Conservation (phyloP, 2,113 vertebrate species). For the Archocentrus centrarchus region DNA sequence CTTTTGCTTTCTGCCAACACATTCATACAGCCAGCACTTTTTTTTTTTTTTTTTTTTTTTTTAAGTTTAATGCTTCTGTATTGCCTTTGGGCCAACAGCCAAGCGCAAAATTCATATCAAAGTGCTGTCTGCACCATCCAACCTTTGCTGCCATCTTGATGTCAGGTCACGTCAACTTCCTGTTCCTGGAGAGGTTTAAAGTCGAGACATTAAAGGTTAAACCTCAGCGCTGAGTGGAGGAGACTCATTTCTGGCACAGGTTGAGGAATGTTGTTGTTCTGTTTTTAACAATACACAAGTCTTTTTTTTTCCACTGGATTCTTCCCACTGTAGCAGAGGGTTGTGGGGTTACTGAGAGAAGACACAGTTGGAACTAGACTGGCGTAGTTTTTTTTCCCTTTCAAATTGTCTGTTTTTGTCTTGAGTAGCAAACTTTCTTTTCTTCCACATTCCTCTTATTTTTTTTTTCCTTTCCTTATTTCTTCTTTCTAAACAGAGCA, state of each 20-base stretch:
- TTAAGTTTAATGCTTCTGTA: constrained; percentile 30
- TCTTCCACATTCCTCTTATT: not conserved
- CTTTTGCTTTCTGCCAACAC: constrained; percentile 39
- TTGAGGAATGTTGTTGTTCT: not conserved
- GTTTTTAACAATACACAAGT: constrained; percentile 13
- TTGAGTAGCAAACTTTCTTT: not conserved
- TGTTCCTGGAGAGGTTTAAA: constrained; percentile 76
- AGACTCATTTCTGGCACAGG: not conserved
- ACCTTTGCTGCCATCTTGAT: constrained; percentile 85
- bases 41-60: constrained; percentile 5
- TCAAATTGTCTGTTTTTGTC: too few relatives aligned
- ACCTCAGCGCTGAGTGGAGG: not conserved
- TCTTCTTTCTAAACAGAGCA: not conserved
- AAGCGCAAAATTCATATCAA: constrained; percentile 70
- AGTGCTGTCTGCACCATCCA: constrained; percentile 70
- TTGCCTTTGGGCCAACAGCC: constrained; percentile 69
- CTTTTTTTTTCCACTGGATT: not conserved
- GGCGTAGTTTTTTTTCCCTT: not conserved
- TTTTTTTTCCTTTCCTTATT: not conserved
- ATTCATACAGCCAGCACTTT: constrained; percentile 45
- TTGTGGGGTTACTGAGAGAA: not conserved
- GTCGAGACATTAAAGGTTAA: constrained; percentile 65
- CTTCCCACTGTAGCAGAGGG: not conserved
- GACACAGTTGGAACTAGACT: not conserved
- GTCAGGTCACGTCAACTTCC: constrained; percentile 79